Evolutionary conservation across 1,140 invertebrate species (phyloP), one percentile per base, ranked within the genome.

Genomic region (Hyposmocoma kahamanoa): DNA sequence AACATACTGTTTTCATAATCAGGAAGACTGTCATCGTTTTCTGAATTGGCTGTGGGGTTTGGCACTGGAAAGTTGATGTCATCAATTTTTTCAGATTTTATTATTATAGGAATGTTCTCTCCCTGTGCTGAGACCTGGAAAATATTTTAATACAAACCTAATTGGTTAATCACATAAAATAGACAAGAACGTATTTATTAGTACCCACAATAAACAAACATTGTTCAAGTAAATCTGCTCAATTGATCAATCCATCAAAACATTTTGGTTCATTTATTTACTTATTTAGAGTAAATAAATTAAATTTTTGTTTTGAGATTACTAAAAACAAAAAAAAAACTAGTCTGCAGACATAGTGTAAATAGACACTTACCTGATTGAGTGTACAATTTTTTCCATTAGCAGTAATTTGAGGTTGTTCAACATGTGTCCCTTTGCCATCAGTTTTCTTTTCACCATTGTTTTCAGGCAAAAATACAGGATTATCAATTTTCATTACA

Each of bases 1-100:
- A 87, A 74, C 86, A 87, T 87, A 42, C 86, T 87, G 52, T 86
- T 86, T 62, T 87, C 86, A 59, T 87, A 87, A 69, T 78, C 77
- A 38, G 77, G 76, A 52, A 74, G 67, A 55, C 69, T 74, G n/a
- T 84, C 76, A 58, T 84, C 73, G 70, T 77, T 81, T 45, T 82
- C 78, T 11, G 65, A 70, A 50, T 67, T 75, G 36, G 56, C 49
- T 24, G 38, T 64, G 49, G 59, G 54, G 47, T 66, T 59, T 20
- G 64, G 56, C 21, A 56, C 47, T 21, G 66, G 67, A 34, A 75
- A 77, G 22, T 50, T 62, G 22, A 67, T 71, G 22, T 79, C 75
- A 47, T 84, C 80, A 57, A 66, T 59, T 43, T 61, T 55, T 69
- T 84, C 81, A 42, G 76, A 77, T 72, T 84, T 82, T 3, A 84